Evolutionary conservation across 2,888 invertebrate genomes (phyloP).

Genomic region (Dicycla oo): DNA sequence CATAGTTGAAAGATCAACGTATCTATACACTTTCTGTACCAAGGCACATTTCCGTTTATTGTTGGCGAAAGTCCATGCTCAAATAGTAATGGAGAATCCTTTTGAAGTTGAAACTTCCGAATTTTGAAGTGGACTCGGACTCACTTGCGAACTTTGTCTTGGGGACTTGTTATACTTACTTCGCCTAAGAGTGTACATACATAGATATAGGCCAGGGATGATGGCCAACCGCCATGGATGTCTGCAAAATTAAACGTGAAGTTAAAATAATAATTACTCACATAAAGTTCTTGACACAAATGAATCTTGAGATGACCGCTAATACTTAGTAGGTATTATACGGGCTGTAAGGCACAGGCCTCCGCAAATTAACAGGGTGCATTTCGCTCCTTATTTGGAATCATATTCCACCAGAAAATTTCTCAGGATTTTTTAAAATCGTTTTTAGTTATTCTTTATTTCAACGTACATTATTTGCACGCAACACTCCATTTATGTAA

Average conservation of each 20-base stretch:
- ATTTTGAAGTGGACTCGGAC: constrained; percentile 67
- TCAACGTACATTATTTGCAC: too few relatives aligned
- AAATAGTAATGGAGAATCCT: constrained; percentile 68
- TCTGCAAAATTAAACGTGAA: not conserved
- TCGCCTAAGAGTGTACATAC: constrained; percentile 11
- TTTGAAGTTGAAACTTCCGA: constrained; percentile 68
- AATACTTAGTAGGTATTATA: too few relatives aligned
- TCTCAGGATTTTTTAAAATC: too few relatives aligned
- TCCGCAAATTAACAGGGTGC: too few relatives aligned
- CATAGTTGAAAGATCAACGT: constrained; percentile 46
- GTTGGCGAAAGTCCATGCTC: constrained; percentile 55
- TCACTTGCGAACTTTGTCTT: constrained; percentile 60
- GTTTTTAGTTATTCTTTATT: too few relatives aligned
- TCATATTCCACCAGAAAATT: too few relatives aligned
- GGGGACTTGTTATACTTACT: constrained; percentile 49
- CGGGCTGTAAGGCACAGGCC: too few relatives aligned
- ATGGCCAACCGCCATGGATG: not conserved
- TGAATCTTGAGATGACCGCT: too few relatives aligned
- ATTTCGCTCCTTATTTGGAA: too few relatives aligned
- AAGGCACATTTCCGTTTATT: constrained; percentile 41
- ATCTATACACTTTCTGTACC: constrained; percentile 43
- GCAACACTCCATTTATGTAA: too few relatives aligned
- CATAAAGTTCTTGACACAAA: too few relatives aligned
- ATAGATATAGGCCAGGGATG: not conserved
- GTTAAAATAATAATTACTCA: too few relatives aligned